These are phyloP conservation scores for Agelas oroides DNA, from an alignment of 37 sponge, comb jelly and placozoan genomes.

Conservation along the genomic window DNA sequence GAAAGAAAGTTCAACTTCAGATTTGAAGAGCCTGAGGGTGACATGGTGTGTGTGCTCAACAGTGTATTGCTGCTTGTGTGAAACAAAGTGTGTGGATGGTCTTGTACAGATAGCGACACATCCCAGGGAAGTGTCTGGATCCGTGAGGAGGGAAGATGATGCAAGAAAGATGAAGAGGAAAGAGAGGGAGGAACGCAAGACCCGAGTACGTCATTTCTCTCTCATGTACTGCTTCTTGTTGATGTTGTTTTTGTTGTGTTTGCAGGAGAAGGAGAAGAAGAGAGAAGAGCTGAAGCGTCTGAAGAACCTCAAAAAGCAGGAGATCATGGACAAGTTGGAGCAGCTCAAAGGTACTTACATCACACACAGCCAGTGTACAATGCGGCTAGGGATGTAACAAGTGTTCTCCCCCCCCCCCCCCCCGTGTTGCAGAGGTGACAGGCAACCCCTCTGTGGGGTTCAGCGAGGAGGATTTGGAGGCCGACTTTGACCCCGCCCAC, in stretches of 20 bases:
- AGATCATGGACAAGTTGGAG: slow-evolving; percentile 85
- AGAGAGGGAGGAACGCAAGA: slow-evolving; percentile 71
- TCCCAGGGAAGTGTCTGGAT: slow-evolving; percentile 76
- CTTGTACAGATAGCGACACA: slow-evolving; percentile 68
- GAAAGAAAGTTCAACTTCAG: slow-evolving; percentile 94
- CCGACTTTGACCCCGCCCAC: slow-evolving; percentile 88
- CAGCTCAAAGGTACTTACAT: slow-evolving; percentile 54
- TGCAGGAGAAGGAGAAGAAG: slow-evolving; percentile 81
- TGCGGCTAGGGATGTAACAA: too few relatives aligned
- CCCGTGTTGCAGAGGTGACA: slow-evolving; percentile 42
- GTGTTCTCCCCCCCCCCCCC: too few relatives aligned
- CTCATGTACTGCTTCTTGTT: too few relatives aligned
- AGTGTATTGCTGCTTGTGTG: too few relatives aligned
- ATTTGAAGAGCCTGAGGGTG: slow-evolving; percentile 82
- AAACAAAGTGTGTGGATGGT: too few relatives aligned
- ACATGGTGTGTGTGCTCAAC: slow-evolving; percentile 45
- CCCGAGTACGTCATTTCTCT: slow-evolving; percentile 22
- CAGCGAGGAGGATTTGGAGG: slow-evolving; percentile 69
- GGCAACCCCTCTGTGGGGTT: slow-evolving; percentile 88
- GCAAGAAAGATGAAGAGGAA: slow-evolving; percentile 84
- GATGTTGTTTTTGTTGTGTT: too few relatives aligned
- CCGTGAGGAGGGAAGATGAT: slow-evolving; percentile 82
- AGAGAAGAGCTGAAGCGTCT: slow-evolving; percentile 86
- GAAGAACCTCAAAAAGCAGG: slow-evolving; percentile 91
- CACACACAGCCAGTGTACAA: too few relatives aligned